Conservation (phyloP, 1,140 invertebrate genomes). For the Maniola jurtina region DNA sequence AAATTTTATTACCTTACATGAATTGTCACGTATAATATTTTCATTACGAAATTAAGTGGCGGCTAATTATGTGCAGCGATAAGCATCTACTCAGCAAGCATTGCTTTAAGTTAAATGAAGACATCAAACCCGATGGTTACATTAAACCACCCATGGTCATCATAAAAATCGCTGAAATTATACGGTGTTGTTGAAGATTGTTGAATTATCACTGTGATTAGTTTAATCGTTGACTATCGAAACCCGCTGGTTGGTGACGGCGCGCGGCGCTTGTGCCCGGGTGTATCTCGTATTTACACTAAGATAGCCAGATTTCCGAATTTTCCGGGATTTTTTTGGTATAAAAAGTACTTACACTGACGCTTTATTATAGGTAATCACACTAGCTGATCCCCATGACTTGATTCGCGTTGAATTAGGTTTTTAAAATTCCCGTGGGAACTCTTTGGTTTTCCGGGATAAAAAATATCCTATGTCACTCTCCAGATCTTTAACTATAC, state of each 20-base stretch:
- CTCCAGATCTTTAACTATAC: no score
- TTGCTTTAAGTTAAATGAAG: constrained; percentile 50
- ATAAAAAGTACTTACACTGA: no score
- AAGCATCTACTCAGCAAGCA: constrained; percentile 34
- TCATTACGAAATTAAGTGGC: constrained; percentile 10
- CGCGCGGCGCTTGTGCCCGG: constrained; percentile 10
- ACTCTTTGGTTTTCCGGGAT: no score
- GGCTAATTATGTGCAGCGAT: constrained; percentile 31
- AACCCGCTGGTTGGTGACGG: constrained; percentile 42
- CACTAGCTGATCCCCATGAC: no score
- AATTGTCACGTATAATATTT: constrained; percentile 15
- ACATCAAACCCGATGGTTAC: constrained; percentile 46
- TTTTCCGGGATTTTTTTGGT: not conserved
- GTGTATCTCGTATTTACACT: constrained; percentile 24
- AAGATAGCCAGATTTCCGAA: not conserved
- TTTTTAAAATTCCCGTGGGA: no score
- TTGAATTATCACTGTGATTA: constrained; percentile 69
- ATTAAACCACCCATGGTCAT: constrained; percentile 58
- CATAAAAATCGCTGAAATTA: constrained; percentile 70
- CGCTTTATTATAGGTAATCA: no score
- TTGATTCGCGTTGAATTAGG: no score
- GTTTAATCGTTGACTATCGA: constrained; percentile 57
- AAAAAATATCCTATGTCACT: no score
- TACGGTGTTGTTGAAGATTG: constrained; percentile 52
- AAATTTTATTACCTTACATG: constrained; percentile 8